Evolutionary conservation across 2,113 vertebrate species (phyloP), one percentile per base, ranked within the genome.

Genomic region (Fregata magnificens): DNA sequence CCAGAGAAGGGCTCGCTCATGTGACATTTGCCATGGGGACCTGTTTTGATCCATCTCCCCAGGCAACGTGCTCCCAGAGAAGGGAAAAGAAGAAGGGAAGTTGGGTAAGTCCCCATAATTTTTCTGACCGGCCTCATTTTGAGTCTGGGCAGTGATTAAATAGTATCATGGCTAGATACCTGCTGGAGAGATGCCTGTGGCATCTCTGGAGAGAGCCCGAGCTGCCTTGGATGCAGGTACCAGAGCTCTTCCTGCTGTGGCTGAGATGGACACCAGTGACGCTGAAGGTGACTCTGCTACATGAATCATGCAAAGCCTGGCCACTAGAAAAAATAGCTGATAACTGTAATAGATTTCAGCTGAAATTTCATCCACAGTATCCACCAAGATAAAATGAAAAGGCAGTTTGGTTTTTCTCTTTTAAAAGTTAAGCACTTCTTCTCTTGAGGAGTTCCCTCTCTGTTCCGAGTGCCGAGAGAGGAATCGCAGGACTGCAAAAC

Each of bases 1-100:
- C 14, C 25, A 49, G 52, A 56, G 36, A 25, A 88, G n/a, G 21
- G 9, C 47, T 78, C 76, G 9, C n/a, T 53, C 32, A 25, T 0
- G 0, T n/a, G 52, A 21, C 5, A 0, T 62, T 92, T 69, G 25
- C 45, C 3, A 0, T 38, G 10, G 34, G 32, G 44, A 71, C 16
- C 38, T 82, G 32, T 44, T 81, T 74, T 55, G 9, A 14, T 82
- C 38, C n/a, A 34, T 71, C 42, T 88, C 18, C 7, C 26, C 17
- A 21, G 66, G 9, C 25, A 80, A 7, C 1, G 1, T 38, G 25
- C 1, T 10, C 19, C 19, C 1, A 4, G 40, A 82, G 21, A 94
- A 16, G 9, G 13, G 5, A 52, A 85, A 94, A 45, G 16, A 86
- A 50, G 40, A 61, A 22, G 44, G 8, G 14, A 70, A 42, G 3